These are phyloP conservation scores for Rotaria socialis DNA, from an alignment of 2,888 invertebrate species.

Conservation along the genomic window DNA sequence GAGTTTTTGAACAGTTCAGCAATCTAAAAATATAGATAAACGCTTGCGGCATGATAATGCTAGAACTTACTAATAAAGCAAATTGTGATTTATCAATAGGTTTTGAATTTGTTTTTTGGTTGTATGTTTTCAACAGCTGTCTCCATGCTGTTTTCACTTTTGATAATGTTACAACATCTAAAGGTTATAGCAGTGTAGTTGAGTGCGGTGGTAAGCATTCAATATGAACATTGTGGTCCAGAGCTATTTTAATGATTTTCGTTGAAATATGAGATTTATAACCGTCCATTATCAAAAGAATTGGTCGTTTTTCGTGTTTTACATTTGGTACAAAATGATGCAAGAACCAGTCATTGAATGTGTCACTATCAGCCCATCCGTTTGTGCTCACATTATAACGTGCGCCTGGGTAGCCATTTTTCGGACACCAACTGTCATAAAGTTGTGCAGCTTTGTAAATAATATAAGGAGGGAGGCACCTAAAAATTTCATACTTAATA, in stretches of 20 bases:
- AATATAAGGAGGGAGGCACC: no score
- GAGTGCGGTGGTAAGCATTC: conserved; percentile 45
- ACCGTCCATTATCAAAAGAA: conserved; percentile 45
- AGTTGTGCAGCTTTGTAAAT: no score
- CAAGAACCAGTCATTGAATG: conserved; percentile 47
- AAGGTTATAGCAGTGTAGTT: conserved; percentile 43
- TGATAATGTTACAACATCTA: conserved; percentile 37
- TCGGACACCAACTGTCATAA: no score
- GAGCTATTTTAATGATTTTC: conserved; percentile 33
- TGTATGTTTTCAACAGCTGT: no score
- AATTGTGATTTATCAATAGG: no score
- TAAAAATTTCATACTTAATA: no score
- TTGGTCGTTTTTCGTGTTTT: conserved; percentile 5
- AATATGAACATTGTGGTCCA: conserved; percentile 42
- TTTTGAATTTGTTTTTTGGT: no score
- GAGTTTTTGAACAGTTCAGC: no score
- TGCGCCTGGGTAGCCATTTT: background rate
- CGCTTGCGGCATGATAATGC: no score
- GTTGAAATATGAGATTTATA: conserved; percentile 44
- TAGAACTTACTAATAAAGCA: no score
- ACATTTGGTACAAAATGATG: conserved; percentile 41
- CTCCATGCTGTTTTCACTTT: no score
- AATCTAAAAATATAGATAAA: no score
- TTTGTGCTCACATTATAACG: conserved; percentile 3
- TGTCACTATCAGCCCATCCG: conserved; percentile 42